Percentiles rank a stretch among this genome's conserved stretches.
Conservation (phyloP, 30 jellyfish, hydroid and myxozoan genomes). For the Aurelia sp. region DNA sequence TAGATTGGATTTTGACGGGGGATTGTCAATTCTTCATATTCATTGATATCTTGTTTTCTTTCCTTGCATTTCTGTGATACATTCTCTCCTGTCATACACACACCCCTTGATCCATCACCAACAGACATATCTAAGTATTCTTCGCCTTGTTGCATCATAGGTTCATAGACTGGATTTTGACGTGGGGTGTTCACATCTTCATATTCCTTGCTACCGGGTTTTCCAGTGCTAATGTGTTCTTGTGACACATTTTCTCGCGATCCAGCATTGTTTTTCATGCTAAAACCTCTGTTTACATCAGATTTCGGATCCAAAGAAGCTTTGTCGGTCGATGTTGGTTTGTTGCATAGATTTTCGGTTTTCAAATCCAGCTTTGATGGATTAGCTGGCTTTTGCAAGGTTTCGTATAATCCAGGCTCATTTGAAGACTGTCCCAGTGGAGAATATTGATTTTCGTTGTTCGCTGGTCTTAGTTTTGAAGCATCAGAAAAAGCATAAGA, state of each 20-base stretch:
- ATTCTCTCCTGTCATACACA: no score
- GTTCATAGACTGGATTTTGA: background rate
- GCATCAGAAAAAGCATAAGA: slow-evolving; percentile 6
- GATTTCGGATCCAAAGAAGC: background rate
- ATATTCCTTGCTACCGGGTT: background rate
- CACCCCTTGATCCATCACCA: background rate
- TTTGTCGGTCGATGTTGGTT: background rate
- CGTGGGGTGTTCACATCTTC: slow-evolving; percentile 17
- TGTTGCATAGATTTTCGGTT: background rate
- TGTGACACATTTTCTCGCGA: slow-evolving; percentile 35
- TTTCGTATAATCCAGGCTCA: background rate
- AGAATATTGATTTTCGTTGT: background rate
- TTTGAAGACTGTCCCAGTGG: background rate
- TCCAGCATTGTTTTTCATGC: slow-evolving; percentile 29
- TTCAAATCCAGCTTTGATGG: background rate
- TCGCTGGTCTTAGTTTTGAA: no score
- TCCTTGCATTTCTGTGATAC: no score
- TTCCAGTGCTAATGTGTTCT: background rate
- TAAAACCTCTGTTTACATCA: background rate
- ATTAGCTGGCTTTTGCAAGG: no score
- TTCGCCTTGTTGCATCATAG: slow-evolving; percentile 3
- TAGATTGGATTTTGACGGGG: slow-evolving; percentile 10
- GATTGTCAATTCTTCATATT: slow-evolving; percentile 2
- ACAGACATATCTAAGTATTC: slow-evolving; percentile 11
- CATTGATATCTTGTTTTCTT: no score